Conservation (phyloP, 2,113 vertebrate genomes). For the Hiodon alosoides region DNA sequence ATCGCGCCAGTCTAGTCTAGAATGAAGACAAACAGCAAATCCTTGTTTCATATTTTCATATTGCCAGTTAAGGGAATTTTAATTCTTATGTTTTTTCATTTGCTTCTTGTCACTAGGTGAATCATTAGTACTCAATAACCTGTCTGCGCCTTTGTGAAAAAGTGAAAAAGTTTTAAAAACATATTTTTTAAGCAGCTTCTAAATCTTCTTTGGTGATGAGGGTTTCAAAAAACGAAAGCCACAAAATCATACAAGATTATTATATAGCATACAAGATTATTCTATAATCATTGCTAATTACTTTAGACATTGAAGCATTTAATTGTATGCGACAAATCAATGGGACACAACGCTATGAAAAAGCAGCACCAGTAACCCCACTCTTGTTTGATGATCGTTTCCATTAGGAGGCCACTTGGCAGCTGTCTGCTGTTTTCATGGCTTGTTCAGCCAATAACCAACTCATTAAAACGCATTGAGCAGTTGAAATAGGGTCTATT, state of each 20-base stretch:
- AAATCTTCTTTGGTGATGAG: neutral
- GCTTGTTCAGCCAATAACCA: slow-evolving; percentile 82
- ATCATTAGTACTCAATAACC: neutral
- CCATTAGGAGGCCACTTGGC: slow-evolving; percentile 71
- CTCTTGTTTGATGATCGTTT: slow-evolving; percentile 62
- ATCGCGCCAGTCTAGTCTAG: too few species aligned
- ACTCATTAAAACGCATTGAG: slow-evolving; percentile 82
- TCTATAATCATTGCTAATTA: slow-evolving; percentile 48
- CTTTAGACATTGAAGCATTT: slow-evolving; percentile 57
- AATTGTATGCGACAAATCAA: slow-evolving; percentile 62
- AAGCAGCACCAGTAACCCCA: slow-evolving; percentile 61
- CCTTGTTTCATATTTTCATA: neutral
- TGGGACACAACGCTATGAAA: slow-evolving; percentile 65
- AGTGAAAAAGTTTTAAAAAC: too few species aligned
- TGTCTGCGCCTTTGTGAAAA: neutral
- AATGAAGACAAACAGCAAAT: too few species aligned
- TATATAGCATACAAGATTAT: slow-evolving; percentile 19
- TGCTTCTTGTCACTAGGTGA: neutral
- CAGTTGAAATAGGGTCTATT: slow-evolving; percentile 70
- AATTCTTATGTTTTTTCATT: neutral
- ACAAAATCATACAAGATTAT: slow-evolving; percentile 19
- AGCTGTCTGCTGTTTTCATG: slow-evolving; percentile 82
- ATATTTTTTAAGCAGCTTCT: neutral
- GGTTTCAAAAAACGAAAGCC: slow-evolving; percentile 4
- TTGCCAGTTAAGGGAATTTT: neutral